Conservation (phyloP, 1,140 invertebrate species). For the Drosophila rhopaloa region DNA sequence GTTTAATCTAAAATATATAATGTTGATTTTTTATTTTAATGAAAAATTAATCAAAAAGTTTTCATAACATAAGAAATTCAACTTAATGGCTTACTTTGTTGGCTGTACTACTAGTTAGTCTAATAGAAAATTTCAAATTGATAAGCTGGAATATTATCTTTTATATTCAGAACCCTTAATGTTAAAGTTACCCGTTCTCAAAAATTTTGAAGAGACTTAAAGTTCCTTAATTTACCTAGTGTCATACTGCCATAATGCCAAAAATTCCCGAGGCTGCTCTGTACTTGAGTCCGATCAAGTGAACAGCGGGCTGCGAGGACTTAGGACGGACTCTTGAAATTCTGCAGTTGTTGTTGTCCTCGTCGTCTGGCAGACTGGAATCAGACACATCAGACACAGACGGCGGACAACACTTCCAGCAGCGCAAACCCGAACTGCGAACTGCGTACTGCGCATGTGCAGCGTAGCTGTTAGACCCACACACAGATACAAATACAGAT, state of each 20-base stretch:
- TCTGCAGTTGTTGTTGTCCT: constrained; percentile 5
- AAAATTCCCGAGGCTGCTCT: constrained; percentile 23
- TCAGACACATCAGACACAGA: constrained; percentile 12
- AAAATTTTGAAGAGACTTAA: too few species aligned
- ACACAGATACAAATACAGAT: constrained; percentile 28
- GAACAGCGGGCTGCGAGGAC: constrained; percentile 53
- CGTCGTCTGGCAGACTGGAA: constrained; percentile 45
- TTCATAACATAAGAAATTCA: too few species aligned
- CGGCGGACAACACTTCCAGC: constrained; percentile 32
- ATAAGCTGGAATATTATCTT: too few species aligned
- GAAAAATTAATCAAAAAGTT: too few species aligned
- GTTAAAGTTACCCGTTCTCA: too few species aligned
- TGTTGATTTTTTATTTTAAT: too few species aligned
- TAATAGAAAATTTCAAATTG: too few species aligned
- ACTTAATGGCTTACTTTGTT: too few species aligned
- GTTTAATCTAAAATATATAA: too few species aligned
- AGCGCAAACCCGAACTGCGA: constrained; percentile 23
- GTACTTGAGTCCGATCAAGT: constrained; percentile 72
- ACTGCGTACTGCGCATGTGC: constrained; percentile 60
- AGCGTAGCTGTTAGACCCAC: constrained; percentile 69
- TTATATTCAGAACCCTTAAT: too few species aligned
- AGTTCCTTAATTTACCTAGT: background rate
- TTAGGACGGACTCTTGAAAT: constrained; percentile 18
- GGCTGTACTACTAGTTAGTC: too few species aligned
- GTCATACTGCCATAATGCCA: constrained; percentile 5